A percentile compares a stretch with the other conserved stretches of the same genome.
These are phyloP conservation scores for Poeciliopsis turneri DNA, from an alignment of 2,797 vertebrate genomes.

Conservation along the genomic window DNA sequence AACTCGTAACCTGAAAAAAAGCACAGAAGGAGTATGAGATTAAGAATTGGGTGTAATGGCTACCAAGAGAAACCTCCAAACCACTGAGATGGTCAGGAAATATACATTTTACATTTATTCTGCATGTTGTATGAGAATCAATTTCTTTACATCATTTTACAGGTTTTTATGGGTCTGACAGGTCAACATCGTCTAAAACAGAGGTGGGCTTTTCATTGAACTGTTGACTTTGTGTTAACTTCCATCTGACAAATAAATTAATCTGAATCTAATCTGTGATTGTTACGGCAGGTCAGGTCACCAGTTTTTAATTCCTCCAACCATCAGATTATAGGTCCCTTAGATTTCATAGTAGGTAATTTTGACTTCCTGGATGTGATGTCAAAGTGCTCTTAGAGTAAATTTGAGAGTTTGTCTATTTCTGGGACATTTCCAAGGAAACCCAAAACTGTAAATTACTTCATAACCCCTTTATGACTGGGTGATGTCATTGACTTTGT, in stretches of 20 bases:
- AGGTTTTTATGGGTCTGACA: slow-evolving; percentile 49
- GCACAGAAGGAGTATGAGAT: slow-evolving; percentile 15
- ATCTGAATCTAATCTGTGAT: not conserved
- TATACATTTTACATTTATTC: not conserved
- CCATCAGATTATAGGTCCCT: not conserved
- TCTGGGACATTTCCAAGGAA: not conserved
- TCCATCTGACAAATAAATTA: too few species aligned
- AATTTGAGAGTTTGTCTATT: not conserved
- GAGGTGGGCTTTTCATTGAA: not conserved
- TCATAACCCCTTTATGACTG: not conserved
- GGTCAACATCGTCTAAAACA: slow-evolving; percentile 23
- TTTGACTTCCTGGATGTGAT: too few species aligned
- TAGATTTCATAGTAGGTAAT: too few species aligned
- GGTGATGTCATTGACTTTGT: too few species aligned
- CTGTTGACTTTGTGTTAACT: too few species aligned
- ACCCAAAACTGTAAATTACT: not conserved
- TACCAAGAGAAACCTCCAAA: slow-evolving; percentile 6
- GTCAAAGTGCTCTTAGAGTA: too few species aligned
- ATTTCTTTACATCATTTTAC: not conserved
- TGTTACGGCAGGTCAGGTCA: not conserved
- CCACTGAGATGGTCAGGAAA: slow-evolving; percentile 13
- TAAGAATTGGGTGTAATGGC: slow-evolving; percentile 36
- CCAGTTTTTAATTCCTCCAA: not conserved
- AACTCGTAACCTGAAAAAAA: slow-evolving; percentile 31
- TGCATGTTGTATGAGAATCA: slow-evolving; percentile 35